A percentile compares a stretch with the other conserved stretches of the same genome.
Conservation (phyloP, 2,797 vertebrate genomes). For the Sebastes hopkinsi region DNA sequence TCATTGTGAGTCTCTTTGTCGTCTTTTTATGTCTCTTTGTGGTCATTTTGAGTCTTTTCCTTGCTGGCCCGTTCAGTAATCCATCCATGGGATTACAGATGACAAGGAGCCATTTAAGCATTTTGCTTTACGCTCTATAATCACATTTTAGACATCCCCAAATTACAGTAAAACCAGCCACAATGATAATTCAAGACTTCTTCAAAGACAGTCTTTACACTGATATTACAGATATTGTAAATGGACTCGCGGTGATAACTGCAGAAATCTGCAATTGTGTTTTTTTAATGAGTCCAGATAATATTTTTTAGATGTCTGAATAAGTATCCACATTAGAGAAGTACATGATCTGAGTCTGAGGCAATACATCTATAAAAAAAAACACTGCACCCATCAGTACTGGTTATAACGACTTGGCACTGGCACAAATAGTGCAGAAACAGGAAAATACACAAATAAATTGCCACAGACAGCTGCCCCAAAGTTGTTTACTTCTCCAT, state of each 20-base stretch:
- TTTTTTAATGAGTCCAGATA: background rate
- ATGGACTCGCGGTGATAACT: background rate
- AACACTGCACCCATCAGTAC: background rate
- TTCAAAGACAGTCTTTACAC: background rate
- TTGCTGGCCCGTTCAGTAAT: too few relatives aligned
- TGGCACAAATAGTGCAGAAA: too few relatives aligned
- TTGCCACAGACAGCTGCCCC: background rate
- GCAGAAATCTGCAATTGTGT: background rate
- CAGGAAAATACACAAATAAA: too few relatives aligned
- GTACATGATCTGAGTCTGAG: background rate
- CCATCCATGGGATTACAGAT: background rate
- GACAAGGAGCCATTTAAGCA: background rate
- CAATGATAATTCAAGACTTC: background rate
- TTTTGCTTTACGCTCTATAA: background rate
- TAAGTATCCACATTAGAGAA: background rate
- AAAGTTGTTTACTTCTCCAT: background rate
- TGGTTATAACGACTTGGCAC: background rate
- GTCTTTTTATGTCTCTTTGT: too few relatives aligned
- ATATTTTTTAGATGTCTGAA: background rate
- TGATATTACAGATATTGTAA: background rate
- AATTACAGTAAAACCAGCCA: background rate
- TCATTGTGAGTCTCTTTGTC: too few relatives aligned
- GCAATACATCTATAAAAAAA: background rate
- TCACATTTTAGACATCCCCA: background rate
- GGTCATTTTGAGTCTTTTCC: too few relatives aligned